phyloP scores from a whole-genome alignment of 2,888 invertebrate species.

The Ophion costatus region DNA sequence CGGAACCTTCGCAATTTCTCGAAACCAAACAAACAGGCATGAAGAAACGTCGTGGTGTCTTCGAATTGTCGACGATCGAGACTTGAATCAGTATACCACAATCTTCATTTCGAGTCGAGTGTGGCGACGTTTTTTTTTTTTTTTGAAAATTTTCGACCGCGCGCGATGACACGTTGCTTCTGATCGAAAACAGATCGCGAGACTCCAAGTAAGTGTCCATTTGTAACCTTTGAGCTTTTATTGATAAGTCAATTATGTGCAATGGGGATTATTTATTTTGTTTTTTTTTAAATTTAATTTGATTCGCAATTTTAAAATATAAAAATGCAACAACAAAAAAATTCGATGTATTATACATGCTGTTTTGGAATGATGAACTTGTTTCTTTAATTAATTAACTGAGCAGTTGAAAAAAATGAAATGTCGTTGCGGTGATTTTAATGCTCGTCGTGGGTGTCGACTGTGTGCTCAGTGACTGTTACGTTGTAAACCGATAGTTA shows the following conservation, averaged over 20 bases:
- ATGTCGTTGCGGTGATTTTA: conserved; percentile 33
- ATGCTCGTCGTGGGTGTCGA: conserved; percentile 47
- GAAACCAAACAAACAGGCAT: conserved; percentile 42
- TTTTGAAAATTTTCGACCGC: conserved; percentile 29
- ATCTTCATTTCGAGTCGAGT: neutral
- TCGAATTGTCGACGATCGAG: conserved; percentile 31
- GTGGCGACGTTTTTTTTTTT: neutral
- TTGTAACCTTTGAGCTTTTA: neutral
- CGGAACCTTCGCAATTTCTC: neutral
- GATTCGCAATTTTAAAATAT: neutral
- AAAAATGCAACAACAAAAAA: neutral
- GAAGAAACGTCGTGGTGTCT: conserved; percentile 37
- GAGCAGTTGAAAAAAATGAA: neutral
- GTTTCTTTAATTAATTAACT: neutral
- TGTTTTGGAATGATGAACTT: neutral
- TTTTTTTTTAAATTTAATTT: neutral
- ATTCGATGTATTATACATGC: neutral
- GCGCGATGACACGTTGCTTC: conserved; percentile 34
- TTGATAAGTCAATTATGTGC: neutral
- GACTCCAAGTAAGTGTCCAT: conserved; percentile 28
- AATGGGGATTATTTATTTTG: neutral
- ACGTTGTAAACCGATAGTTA: conserved; percentile 32
- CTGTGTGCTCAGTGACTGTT: conserved; percentile 37
- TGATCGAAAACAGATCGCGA: conserved; percentile 25
- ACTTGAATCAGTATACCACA: conserved; percentile 25